These are phyloP conservation scores for Mercenaria mercenaria DNA, from an alignment of 1,140 invertebrate species.

Conservation along the genomic window DNA sequence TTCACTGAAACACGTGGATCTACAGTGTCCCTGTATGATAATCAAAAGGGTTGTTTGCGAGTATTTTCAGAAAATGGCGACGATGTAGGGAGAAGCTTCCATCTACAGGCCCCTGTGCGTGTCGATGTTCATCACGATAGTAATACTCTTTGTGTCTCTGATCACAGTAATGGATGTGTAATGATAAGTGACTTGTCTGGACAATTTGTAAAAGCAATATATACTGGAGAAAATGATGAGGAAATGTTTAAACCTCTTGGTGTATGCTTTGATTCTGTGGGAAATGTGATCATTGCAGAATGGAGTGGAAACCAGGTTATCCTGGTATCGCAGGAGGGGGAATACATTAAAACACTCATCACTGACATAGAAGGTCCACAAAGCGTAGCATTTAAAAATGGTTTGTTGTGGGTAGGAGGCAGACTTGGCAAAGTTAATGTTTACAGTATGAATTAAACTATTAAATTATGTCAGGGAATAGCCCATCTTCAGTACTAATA, in stretches of 20 bases:
- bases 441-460: neutral
- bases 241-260: constrained; percentile 48
- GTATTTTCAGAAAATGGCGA: constrained; percentile 14
- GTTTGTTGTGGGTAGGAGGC: constrained; percentile 37
- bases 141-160: constrained; percentile 4
- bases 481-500: too few species aligned
- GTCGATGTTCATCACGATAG: neutral
- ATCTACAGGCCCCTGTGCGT: constrained; percentile 22
- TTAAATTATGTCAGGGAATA: too few species aligned
- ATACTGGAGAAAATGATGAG: constrained; percentile 31
- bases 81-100: neutral
- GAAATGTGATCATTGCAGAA: constrained; percentile 31
- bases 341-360: neutral
- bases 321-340: constrained; percentile 3
- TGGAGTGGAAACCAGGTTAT: constrained; percentile 19
- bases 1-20: constrained; percentile 19
- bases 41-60: constrained; percentile 23
- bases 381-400: constrained; percentile 3
- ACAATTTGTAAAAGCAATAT: neutral
- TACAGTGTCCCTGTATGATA: neutral
- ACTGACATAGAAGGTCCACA: constrained; percentile 39
- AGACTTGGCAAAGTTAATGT: neutral
- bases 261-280: constrained; percentile 38
- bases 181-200: constrained; percentile 18
- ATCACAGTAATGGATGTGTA: constrained; percentile 35